Conservation (phyloP, 2,113 vertebrate genomes). For the Merops nubicus region DNA sequence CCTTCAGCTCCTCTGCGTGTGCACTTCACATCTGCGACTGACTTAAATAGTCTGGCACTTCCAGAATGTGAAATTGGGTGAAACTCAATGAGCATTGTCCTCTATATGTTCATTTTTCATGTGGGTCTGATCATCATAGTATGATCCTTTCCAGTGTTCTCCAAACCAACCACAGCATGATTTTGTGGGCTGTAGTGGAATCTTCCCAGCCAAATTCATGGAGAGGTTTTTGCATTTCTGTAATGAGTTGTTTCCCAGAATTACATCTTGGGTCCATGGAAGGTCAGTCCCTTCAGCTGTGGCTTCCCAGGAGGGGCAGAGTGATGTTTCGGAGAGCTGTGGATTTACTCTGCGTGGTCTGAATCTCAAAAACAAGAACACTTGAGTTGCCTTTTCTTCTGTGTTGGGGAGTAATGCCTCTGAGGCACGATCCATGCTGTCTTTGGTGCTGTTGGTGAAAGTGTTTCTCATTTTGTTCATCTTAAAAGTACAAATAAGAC, state of each 20-base stretch:
- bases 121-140: neutral
- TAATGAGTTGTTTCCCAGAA: neutral
- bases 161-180: neutral
- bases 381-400: neutral
- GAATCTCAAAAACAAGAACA: neutral
- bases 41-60: neutral
- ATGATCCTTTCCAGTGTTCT: neutral
- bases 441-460: neutral
- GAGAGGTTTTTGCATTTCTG: neutral
- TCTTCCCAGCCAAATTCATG: neutral
- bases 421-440: neutral
- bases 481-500: neutral
- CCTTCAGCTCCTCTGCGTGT: neutral
- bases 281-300: neutral
- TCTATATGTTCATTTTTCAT: neutral
- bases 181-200: neutral
- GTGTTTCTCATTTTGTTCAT: neutral
- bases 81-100: neutral
- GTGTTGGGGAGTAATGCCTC: too few relatives aligned
- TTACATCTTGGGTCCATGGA: neutral
- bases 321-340: neutral
- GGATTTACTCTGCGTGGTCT: neutral
- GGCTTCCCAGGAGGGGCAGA: neutral
- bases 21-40: neutral
- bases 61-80: neutral